Base-by-base conservation (phyloP, 2,113 vertebrate genomes). In the Copsychus sechellarum region DNA sequence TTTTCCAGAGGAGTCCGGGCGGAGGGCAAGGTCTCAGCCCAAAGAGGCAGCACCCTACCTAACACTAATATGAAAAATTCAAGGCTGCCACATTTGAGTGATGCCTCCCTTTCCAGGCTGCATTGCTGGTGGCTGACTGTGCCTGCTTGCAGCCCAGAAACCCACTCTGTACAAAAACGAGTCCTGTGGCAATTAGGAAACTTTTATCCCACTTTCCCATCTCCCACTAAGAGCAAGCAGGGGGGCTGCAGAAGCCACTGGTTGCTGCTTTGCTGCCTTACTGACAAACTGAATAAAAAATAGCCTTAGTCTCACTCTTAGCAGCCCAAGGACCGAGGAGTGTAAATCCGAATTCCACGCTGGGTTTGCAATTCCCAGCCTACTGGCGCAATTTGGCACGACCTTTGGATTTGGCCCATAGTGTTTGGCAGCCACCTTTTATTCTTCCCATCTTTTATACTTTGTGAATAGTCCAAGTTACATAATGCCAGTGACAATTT, bases 391-490 rank as follows among this genome's bases (percentile, higher is more conserved):
- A 24, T 90, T 95, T 84, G 90, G 92, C 85, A 71, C 65, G 66
- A 61, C 61, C 51, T 70, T 70, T 2, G 5, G 81, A 71, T 95
- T 92, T 86, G 92, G 72, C 86, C 95, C 88, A 9, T 33, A 14
- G 54, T 86, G 57, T 79, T 96, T 94, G 91, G 95, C 93, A 97
- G 69, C 62, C 76, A 93, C 78, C 76, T 95, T 96, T 92, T 88
- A 84, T 89, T 92, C 92, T 93, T 93, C 62, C 78, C 53, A 1
- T 94, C 76, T 70, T 89, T 95, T 86, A 54, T 86, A 87, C 84
- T 95, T 67, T 82, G 58, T 90, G 90, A 97, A 95, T 71, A 91
- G 88, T n/a, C 78, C 80, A 80, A 96, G 96, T 95, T 95, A 96
- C 93, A 95, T 95, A 96, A 96, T 80, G 65, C 80, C 71, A 90